Conservation (phyloP, 2,797 vertebrate genomes). For the Lateolabrax maculatus region DNA sequence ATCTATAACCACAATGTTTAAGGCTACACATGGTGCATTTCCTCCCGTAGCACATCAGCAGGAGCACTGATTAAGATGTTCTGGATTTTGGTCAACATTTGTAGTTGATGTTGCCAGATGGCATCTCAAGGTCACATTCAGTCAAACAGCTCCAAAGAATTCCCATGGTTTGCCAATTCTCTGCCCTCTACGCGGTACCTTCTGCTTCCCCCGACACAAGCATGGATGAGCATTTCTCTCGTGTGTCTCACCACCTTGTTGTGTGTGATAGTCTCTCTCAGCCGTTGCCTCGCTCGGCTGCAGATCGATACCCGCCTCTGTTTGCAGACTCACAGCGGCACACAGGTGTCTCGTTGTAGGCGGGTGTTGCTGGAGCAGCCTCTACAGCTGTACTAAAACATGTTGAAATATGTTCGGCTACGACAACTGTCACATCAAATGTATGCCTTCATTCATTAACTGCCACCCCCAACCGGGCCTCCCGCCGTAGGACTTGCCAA, state of each 20-base stretch:
- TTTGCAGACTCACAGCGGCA: constrained; percentile 23
- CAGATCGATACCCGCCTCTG: constrained; percentile 43
- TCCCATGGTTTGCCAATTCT: constrained; percentile 28
- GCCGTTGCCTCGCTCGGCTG: constrained; percentile 18
- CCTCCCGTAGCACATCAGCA: not conserved
- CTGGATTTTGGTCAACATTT: constrained; percentile 23
- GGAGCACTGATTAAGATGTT: constrained; percentile 19
- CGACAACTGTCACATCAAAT: constrained; percentile 29
- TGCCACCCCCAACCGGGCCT: constrained; percentile 1
- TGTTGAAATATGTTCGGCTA: constrained; percentile 29
- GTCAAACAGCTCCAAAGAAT: constrained; percentile 13
- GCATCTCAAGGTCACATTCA: constrained; percentile 38
- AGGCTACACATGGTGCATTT: not conserved
- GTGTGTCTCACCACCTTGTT: constrained; percentile 29
- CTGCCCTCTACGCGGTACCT: constrained; percentile 15
- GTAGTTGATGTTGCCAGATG: constrained; percentile 18
- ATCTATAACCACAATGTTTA: not conserved
- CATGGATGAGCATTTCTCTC: constrained; percentile 9
- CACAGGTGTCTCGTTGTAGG: constrained; percentile 18
- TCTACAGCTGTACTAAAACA: constrained; percentile 12
- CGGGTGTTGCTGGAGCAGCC: constrained; percentile 3
- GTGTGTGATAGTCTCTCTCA: constrained; percentile 20
- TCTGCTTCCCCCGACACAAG: constrained; percentile 24
- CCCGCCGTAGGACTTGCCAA: constrained; percentile 28
- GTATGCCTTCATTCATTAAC: constrained; percentile 42